Base-by-base conservation (phyloP, 2,113 vertebrate species). In the Balaeniceps rex region DNA sequence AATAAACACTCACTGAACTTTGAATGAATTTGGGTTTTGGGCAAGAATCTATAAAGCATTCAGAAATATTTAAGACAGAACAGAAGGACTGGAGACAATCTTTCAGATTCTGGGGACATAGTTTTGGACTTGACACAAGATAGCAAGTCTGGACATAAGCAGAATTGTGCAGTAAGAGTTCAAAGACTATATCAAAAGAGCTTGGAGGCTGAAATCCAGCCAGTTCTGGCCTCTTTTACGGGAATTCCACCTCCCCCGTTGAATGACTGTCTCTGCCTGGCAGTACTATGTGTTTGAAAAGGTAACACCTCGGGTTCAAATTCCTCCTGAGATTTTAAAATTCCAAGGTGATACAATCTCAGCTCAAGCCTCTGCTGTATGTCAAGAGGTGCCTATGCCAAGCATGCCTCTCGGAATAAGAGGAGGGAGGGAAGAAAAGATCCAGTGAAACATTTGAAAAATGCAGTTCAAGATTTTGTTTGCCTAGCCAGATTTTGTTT, bases 301-400 rank as follows among this genome's bases (percentile, higher is more conserved):
- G 19, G 47, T 72, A 89, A 83, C 81, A 93, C 65, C 51, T 82
- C 0, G 5, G 33, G 92, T 90, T 96, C 95, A 95, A 95, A 97
- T 96, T 95, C 94, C 87, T 95, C 31, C 40, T 12, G 58, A 87
- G 87, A 96, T 95, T 87, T 96, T 88, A 90, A 94, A 96, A 96
- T 96, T 91, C 95, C 96, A 74, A 34, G 19, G 83, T 49, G 36
- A 90, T 80, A 90, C 28, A 88, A 49, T 91, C 66, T n/a, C n/a
- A 90, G 49, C 46, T 72, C 28, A 94, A 94, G 71, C 22, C 58
- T 84, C 95, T 96, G 93, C 78, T 91, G 2, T 87, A 71, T 90
- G 70, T 94, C 84, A 93, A 85, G 91, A 87, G 40, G 25, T 72
- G 84, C 57, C 66, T 60, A 14, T 31, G 61, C 47, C 87, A 63